Evolutionary conservation across 2,797 vertebrate species (phyloP).

Genomic region (Glossophaga mutica): DNA sequence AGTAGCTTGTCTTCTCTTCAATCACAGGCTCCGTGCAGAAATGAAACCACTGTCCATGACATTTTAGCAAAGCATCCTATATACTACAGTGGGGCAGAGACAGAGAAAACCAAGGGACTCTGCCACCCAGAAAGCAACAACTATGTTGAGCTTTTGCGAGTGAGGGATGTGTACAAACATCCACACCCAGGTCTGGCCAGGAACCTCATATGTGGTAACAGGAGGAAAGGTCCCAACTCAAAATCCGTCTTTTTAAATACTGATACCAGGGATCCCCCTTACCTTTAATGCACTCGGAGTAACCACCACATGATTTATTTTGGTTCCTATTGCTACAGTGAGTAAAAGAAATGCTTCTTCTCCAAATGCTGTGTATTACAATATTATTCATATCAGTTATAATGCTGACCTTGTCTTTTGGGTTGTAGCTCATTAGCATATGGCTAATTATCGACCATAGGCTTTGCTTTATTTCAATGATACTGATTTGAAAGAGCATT

Average conservation of each 20-base stretch:
- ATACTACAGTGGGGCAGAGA: background rate
- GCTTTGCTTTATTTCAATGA: background rate
- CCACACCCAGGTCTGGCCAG: background rate
- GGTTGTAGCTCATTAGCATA: too few relatives aligned
- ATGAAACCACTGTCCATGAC: fast-evolving
- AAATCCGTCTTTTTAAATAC: background rate
- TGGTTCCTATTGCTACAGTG: background rate
- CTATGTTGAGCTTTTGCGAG: background rate
- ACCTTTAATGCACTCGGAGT: background rate
- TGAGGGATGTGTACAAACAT: fast-evolving
- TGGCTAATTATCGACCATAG: background rate
- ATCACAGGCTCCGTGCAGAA: background rate
- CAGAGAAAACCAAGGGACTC: background rate
- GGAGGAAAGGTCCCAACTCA: background rate
- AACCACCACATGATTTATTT: background rate
- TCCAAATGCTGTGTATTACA: background rate
- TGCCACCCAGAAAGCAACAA: background rate
- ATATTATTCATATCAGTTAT: too few relatives aligned
- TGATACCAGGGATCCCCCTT: background rate
- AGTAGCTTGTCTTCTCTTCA: background rate
- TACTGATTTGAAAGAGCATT: background rate
- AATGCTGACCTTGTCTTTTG: background rate
- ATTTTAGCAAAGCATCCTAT: background rate
- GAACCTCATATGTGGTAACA: background rate
- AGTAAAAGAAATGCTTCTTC: background rate